Evolutionary conservation across 2,113 vertebrate species (phyloP).

Genomic region (Thinocorus orbignyianus): DNA sequence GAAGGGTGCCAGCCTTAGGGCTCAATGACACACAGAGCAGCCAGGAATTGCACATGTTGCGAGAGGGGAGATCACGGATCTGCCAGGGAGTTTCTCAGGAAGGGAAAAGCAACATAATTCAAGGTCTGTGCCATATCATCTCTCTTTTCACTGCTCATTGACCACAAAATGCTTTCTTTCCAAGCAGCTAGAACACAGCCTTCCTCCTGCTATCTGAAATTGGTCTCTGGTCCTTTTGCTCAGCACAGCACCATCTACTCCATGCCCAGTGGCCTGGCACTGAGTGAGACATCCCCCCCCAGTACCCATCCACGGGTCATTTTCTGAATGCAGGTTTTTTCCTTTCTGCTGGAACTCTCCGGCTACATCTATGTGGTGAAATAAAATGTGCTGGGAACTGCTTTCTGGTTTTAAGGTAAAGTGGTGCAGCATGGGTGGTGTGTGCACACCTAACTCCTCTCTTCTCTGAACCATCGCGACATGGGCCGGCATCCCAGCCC

Average conservation of each 20-base stretch:
- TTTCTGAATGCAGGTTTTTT: not conserved
- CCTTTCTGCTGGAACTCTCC: not conserved
- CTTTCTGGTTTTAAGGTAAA: not conserved
- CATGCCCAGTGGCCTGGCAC: not conserved
- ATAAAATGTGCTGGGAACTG: not conserved
- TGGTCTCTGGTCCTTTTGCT: not conserved
- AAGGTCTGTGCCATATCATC: not conserved
- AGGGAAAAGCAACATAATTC: not conserved
- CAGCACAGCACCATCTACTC: fast-evolving
- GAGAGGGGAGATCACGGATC: not conserved
- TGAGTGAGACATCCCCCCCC: not conserved
- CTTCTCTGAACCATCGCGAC: fast-evolving
- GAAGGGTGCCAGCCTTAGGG: fast-evolving
- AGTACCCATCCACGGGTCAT: fast-evolving
- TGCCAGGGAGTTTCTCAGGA: not conserved
- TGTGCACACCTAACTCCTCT: not conserved
- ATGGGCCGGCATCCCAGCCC: not conserved
- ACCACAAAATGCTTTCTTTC: not conserved
- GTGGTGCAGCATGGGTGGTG: not conserved
- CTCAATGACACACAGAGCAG: not conserved
- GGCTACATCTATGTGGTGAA: not conserved
- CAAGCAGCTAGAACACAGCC: not conserved
- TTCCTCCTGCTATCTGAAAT: not conserved
- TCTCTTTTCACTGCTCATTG: not conserved
- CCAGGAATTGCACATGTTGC: fast-evolving